Base-by-base conservation (phyloP, 1,140 invertebrate species). In the Aplysia californica region DNA sequence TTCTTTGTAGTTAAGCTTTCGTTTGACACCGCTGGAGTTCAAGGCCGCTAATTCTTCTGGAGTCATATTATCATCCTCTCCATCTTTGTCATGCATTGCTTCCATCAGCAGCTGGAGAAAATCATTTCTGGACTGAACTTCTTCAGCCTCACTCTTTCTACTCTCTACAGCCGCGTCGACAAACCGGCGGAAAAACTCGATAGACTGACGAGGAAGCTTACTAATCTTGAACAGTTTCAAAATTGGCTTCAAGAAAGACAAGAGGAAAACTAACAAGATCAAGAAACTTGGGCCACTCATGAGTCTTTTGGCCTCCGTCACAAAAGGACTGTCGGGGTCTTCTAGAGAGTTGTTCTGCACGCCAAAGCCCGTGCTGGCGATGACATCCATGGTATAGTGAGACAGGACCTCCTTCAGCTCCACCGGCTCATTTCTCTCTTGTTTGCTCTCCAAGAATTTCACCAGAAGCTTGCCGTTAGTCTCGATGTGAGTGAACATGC, bases 381-480 rank as follows among this genome's bases (percentile, higher is more conserved):
- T 93, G 1, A 93, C 87, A 79, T 94, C 93, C 31, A 93, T 92
- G 0, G 91, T 91, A 72, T 91, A 93, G 26, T 88, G 89, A 0
- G 87, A 89, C 44, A 80, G n/a, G n/a, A n/a, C n/a, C n/a, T n/a
- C n/a, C n/a, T n/a, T n/a, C n/a, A n/a, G n/a, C n/a, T n/a, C n/a
- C n/a, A n/a, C n/a, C n/a, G n/a, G n/a, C n/a, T n/a, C n/a, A n/a
- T n/a, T n/a, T n/a, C n/a, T n/a, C n/a, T 77, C 61, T 38, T 75
- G 44, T 21, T 69, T 68, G 23, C 33, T 50, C 29, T 59, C 39
- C 55, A 80, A 39, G 21, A 4, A 1, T 3, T 69, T 39, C 23
- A 67, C 15, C 35, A 80, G 65, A 5, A 15, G 44, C n/a, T 73
- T 31, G 26, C 21, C 23, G 1, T 35, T 64, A 5, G 38, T 66